A percentile compares a stretch with the other conserved stretches of the same genome.
Conservation (phyloP, 2,888 invertebrate genomes). For the Cantharis nigra region DNA sequence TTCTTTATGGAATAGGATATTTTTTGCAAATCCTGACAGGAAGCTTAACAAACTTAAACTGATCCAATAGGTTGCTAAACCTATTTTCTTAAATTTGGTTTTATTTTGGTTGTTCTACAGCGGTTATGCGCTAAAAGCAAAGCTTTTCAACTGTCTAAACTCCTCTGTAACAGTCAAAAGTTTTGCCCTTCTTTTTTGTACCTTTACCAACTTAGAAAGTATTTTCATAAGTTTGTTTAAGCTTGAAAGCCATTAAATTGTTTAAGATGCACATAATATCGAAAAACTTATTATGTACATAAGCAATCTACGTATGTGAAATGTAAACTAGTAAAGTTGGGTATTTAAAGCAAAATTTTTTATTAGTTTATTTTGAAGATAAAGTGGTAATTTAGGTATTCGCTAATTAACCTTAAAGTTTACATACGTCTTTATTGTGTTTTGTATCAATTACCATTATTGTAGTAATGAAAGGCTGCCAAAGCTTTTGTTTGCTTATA, state of each 20-base stretch:
- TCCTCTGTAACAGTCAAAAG: not conserved
- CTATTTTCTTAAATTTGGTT: too few relatives aligned
- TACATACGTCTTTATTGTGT: not conserved
- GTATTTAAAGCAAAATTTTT: not conserved
- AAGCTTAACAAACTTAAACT: too few relatives aligned
- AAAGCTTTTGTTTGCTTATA: not conserved
- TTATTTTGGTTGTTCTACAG: not conserved
- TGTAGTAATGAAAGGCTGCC: not conserved
- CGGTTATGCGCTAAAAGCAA: not conserved
- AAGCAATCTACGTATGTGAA: not conserved
- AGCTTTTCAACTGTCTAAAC: not conserved
- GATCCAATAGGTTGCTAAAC: too few relatives aligned
- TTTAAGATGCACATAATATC: not conserved
- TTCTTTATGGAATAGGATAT: too few relatives aligned
- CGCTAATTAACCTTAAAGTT: not conserved
- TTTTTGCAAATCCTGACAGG: too few relatives aligned
- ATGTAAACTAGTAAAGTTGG: not conserved
- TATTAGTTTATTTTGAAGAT: not conserved
- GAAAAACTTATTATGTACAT: not conserved
- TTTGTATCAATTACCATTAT: not conserved
- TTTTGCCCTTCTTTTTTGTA: not conserved
- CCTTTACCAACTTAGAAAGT: not conserved
- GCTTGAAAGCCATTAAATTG: not conserved
- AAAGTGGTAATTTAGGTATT: not conserved
- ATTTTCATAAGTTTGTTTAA: not conserved